These are phyloP conservation scores for Philaenus spumarius DNA, from an alignment of 1,140 invertebrate species.

Conservation along the genomic window DNA sequence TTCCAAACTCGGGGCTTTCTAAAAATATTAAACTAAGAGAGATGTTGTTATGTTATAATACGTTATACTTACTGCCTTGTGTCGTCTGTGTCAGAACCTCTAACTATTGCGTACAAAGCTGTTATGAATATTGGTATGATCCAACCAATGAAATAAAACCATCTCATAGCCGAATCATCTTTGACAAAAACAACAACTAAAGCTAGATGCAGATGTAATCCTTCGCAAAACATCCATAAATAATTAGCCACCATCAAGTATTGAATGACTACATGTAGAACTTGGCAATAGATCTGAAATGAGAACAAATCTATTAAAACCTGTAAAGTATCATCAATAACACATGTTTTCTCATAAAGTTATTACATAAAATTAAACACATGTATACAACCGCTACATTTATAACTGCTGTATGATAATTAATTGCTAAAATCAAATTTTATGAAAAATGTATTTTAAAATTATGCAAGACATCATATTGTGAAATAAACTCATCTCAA, in stretches of 20 bases:
- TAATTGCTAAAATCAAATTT: too few species aligned
- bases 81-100: constrained; percentile 31
- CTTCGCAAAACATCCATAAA: constrained; percentile 53
- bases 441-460: too few species aligned
- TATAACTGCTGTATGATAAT: too few species aligned
- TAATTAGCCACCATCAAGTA: constrained; percentile 54
- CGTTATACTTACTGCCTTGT: constrained; percentile 29
- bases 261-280: constrained; percentile 48
- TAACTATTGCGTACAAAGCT: constrained; percentile 36
- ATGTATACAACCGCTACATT: too few species aligned
- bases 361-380: too few species aligned
- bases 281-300: constrained; percentile 45
- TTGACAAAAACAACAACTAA: constrained; percentile 51
- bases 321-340: too few species aligned
- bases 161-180: constrained; percentile 45
- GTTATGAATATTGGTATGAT: constrained; percentile 39
- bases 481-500: too few species aligned
- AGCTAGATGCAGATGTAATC: constrained; percentile 51
- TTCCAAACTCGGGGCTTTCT: too few species aligned
- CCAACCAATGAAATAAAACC: constrained; percentile 53
- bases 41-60: too few species aligned
- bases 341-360: too few species aligned
- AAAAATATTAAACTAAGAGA: too few species aligned
- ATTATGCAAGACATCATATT: too few species aligned
- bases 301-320: not conserved